Conservation (phyloP, 2,797 vertebrate species). For the Melanotaenia boesemani region DNA sequence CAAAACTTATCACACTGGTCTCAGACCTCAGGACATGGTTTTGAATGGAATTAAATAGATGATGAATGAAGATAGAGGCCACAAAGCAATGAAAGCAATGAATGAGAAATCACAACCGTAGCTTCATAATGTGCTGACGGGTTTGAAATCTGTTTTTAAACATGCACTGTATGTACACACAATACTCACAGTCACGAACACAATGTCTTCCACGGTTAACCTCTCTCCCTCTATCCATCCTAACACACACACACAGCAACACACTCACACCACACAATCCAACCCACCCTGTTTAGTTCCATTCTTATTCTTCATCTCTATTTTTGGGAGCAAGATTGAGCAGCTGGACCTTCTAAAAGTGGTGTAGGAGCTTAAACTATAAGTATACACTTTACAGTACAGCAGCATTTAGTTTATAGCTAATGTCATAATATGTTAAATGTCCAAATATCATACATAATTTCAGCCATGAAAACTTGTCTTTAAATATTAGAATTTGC, state of each 20-base stretch:
- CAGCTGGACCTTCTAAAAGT: constrained; percentile 69
- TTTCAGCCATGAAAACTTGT: constrained; percentile 34
- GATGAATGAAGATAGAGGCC: constrained; percentile 8
- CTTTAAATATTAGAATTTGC: constrained; percentile 23
- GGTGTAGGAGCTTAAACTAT: constrained; percentile 20
- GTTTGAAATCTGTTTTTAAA: constrained; percentile 36
- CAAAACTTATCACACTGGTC: constrained; percentile 12
- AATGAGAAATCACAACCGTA: constrained; percentile 19
- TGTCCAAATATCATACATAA: neutral
- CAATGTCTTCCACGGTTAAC: constrained; percentile 59
- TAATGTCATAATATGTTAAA: constrained; percentile 19
- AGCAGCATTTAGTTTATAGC: constrained; percentile 30
- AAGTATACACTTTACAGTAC: constrained; percentile 13
- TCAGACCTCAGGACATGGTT: constrained; percentile 11
- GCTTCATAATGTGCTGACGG: constrained; percentile 16
- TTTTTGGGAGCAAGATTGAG: constrained; percentile 69
- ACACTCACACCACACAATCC: constrained; percentile 24
- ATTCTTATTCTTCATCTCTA: constrained; percentile 74
- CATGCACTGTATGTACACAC: constrained; percentile 46
- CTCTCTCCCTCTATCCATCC: constrained; percentile 45
- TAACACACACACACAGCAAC: constrained; percentile 38
- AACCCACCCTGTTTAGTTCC: constrained; percentile 59
- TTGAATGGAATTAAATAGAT: constrained; percentile 22
- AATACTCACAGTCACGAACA: constrained; percentile 55
- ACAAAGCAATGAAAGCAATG: constrained; percentile 17